Conservation (phyloP, 2,797 vertebrate species). For the Carcharodon carcharias region DNA sequence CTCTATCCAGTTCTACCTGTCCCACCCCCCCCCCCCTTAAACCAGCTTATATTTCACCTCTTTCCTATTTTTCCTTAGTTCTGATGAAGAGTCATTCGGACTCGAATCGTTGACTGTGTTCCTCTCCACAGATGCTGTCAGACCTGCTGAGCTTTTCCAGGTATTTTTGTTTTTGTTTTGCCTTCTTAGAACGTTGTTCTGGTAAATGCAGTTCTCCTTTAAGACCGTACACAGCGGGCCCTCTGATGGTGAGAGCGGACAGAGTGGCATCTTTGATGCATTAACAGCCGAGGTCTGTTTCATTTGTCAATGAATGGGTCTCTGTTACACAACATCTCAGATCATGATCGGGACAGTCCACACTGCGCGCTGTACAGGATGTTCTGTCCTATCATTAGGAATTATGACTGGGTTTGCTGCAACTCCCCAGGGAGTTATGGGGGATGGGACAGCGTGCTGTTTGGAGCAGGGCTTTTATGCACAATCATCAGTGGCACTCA, state of each 20-base stretch:
- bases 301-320: conserved; percentile 17
- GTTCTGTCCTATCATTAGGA: conserved; percentile 16
- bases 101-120: too few species aligned
- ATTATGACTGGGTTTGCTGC: neutral
- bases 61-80: too few species aligned
- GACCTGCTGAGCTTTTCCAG: too few species aligned
- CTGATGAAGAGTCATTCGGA: too few species aligned
- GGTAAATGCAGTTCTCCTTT: neutral
- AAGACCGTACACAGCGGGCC: neutral
- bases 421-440: neutral
- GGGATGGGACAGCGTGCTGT: neutral
- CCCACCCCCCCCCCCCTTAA: too few species aligned
- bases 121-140: too few species aligned
- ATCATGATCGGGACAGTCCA: neutral
- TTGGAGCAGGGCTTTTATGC: neutral
- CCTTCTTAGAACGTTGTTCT: too few species aligned
- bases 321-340: neutral
- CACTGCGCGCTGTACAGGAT: conserved; percentile 8
- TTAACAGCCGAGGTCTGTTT: conserved; percentile 2
- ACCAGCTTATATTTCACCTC: too few species aligned
- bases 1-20: too few species aligned
- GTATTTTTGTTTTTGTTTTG: too few species aligned
- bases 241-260: neutral
- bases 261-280: conserved; percentile 6
- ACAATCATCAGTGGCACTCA: neutral